phyloP scores from a whole-genome alignment of 1,140 invertebrate species.

The Eulimnadia texana region DNA sequence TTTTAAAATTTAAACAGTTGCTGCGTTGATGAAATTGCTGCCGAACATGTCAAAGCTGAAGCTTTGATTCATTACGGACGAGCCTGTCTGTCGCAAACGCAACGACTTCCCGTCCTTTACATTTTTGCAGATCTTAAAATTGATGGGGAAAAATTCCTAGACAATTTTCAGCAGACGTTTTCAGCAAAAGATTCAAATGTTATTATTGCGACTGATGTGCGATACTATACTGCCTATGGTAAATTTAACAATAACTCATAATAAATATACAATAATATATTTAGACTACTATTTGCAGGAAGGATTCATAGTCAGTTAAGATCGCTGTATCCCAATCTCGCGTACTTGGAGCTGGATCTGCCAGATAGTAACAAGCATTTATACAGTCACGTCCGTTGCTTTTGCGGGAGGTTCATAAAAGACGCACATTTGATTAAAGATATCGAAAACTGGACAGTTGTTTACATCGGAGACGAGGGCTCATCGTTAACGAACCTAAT shows the following conservation, averaged over 20 bases:
- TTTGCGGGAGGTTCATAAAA: neutral
- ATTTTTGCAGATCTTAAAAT: constrained; percentile 32
- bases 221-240: constrained; percentile 49
- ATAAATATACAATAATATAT: neutral
- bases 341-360: constrained; percentile 9
- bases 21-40: constrained; percentile 83
- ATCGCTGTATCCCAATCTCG: neutral
- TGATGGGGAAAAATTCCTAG: constrained; percentile 20
- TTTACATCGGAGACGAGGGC: constrained; percentile 39
- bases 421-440: constrained; percentile 26
- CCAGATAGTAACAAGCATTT: neutral
- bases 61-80: constrained; percentile 82
- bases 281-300: neutral
- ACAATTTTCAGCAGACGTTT: constrained; percentile 27
- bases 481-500: constrained; percentile 37
- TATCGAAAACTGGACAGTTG: constrained; percentile 31
- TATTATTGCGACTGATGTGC: constrained; percentile 56
- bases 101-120: constrained; percentile 52
- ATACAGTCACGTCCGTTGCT: neutral
- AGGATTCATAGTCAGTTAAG: neutral
- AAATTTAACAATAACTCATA: constrained; percentile 24
- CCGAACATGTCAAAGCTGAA: constrained; percentile 67
- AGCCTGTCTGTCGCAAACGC: constrained; percentile 53
- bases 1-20: constrained; percentile 60
- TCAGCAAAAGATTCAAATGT: constrained; percentile 32